Base-by-base conservation (phyloP, 2,113 vertebrate genomes). In the Ictalurus punctatus region DNA sequence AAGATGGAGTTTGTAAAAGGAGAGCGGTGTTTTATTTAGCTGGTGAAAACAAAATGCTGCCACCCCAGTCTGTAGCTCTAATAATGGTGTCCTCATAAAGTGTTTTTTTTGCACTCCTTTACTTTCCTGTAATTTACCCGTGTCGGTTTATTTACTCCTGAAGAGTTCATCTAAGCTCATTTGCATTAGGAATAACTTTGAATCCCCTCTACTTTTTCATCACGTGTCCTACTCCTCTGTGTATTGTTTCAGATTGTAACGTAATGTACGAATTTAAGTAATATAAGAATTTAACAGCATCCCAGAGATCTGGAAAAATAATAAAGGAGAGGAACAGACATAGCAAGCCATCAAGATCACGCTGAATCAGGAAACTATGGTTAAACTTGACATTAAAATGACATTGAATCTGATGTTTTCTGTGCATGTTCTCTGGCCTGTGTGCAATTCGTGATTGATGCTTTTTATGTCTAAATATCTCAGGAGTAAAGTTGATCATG, bases 1-100 rank as follows among this genome's bases (percentile, higher is more conserved):
- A 92, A 91, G 71, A 88, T 84, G 0, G 1, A 93, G 92, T 93
- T 90, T 92, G 90, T 94, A 93, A 95, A 94, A 44, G 82, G 87
- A 90, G 89, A 67, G 91, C 93, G 91, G 76, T 86, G 34, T 92
- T 48, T 94, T 89, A 87, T 44, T 80, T 82, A 80, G 93, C 90
- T 89, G 87, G 83, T 92, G 83, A 71, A 93, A 85, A 94, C 86
- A 93, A 89, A 90, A 90, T 89, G 63, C 87, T 89, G 73, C 91
- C 83, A 87, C 86, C 85, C 91, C 76, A 67, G 81, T 27, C 69
- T 71, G 83, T 79, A 25, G 67, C 27, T 44, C 76, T 89, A 25
- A 76, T 90, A 80, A 84, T 90, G 89, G 91, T 90, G 34, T 34
- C 34, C 91, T 83, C 92, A 91, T 92, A 90, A 89, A 92, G 92